Evolutionary conservation across 2,797 vertebrate genomes (phyloP).

Genomic region (Merluccius polli): DNA sequence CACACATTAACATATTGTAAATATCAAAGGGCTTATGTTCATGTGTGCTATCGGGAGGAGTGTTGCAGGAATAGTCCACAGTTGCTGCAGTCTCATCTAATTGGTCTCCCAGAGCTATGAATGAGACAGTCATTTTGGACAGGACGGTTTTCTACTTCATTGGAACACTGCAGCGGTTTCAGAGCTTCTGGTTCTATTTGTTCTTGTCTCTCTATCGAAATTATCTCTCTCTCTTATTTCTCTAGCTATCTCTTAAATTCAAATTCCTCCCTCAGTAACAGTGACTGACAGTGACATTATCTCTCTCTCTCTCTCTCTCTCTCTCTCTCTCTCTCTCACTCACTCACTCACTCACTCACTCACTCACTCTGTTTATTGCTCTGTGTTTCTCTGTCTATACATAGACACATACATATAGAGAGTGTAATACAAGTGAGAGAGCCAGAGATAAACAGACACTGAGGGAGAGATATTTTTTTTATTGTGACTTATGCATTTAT

Average conservation of each 20-base stretch:
- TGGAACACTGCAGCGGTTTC: not conserved
- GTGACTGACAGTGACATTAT: not conserved
- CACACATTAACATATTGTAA: conserved; percentile 9
- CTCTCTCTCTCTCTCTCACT: not conserved
- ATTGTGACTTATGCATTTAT: not conserved
- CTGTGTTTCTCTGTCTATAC: not conserved
- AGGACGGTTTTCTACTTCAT: conserved; percentile 10
- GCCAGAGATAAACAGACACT: not conserved
- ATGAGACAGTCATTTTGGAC: conserved; percentile 46
- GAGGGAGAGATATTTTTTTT: not conserved
- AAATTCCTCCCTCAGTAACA: not conserved
- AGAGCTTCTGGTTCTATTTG: not conserved
- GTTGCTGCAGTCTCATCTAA: conserved; percentile 37
- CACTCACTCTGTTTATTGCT: not conserved
- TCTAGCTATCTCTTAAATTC: not conserved
- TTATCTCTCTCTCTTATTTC: not conserved
- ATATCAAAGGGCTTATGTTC: conserved; percentile 23
- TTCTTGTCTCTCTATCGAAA: not conserved
- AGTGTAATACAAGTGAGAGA: not conserved
- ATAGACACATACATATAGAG: not conserved
- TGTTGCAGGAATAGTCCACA: conserved; percentile 30
- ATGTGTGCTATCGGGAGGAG: not conserved
- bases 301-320: not conserved
- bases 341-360: not conserved
- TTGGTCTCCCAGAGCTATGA: conserved; percentile 47